Evolutionary conservation across 1,140 invertebrate species (phyloP).

Genomic region (Pristionchus pacificus): DNA sequence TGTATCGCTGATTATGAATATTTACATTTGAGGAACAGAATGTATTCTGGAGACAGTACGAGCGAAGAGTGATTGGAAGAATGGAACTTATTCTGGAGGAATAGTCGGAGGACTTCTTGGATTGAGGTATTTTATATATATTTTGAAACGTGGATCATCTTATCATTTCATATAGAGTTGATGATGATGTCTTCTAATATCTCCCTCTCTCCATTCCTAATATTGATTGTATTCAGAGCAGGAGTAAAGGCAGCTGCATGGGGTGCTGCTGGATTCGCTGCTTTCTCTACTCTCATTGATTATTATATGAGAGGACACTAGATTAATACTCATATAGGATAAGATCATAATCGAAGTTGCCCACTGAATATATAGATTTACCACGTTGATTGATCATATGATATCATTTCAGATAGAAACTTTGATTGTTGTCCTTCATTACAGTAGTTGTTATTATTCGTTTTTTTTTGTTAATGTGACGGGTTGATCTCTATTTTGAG

Average conservation of each 20-base stretch:
- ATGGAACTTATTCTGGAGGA: conserved; percentile 67
- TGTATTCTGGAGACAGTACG: conserved; percentile 63
- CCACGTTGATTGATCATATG: no score
- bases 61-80: conserved; percentile 90
- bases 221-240: conserved; percentile 69
- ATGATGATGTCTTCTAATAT: no score
- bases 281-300: conserved; percentile 88
- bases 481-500: no score
- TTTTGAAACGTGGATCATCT: no score
- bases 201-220: background rate
- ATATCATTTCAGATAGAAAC: no score
- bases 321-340: background rate
- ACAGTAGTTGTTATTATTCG: background rate
- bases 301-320: conserved; percentile 62
- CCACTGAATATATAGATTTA: no score
- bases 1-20: no score
- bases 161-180: no score
- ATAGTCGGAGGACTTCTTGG: conserved; percentile 91
- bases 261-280: conserved; percentile 88
- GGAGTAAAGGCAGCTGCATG: conserved; percentile 84
- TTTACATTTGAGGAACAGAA: conserved; percentile 61
- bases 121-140: background rate
- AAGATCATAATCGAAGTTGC: no score
- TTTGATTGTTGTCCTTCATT: no score
- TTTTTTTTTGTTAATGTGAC: background rate